Evolutionary conservation across 2,797 vertebrate genomes (phyloP).

Genomic region (Orientallactaga sibirica): DNA sequence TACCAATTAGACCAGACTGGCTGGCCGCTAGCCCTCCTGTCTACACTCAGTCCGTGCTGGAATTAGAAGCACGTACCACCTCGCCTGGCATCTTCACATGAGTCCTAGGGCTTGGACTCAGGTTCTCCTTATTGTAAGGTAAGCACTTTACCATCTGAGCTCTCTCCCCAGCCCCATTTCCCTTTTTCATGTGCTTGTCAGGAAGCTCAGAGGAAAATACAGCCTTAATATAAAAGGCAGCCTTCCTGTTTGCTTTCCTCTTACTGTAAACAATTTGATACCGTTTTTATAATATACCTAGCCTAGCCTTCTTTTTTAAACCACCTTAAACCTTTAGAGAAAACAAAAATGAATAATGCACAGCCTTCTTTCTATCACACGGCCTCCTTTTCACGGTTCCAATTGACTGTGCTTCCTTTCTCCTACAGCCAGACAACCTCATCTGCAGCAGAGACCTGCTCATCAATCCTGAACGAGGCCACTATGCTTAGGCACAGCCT

Average conservation of each 20-base stretch:
- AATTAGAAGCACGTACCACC: not conserved
- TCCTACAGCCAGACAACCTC: not conserved
- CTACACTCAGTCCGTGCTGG: too few relatives aligned
- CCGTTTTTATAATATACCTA: not conserved
- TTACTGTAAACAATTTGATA: conserved; percentile 28
- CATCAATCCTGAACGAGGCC: not conserved
- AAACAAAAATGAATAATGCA: not conserved
- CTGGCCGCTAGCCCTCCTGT: too few relatives aligned
- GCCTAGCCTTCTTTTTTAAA: not conserved
- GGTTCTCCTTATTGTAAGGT: too few relatives aligned
- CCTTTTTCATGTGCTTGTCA: conserved; percentile 42
- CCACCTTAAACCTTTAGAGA: not conserved
- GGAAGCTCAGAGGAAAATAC: conserved; percentile 51
- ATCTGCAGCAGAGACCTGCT: not conserved
- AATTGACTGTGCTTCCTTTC: not conserved
- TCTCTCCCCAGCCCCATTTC: not conserved
- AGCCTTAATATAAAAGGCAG: not conserved
- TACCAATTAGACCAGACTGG: not conserved
- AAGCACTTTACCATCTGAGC: too few relatives aligned
- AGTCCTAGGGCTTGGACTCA: too few relatives aligned
- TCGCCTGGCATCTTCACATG: not conserved
- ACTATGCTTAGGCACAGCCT: not conserved
- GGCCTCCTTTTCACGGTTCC: not conserved
- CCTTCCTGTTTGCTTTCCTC: not conserved
- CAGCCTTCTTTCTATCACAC: not conserved